These are phyloP conservation scores for Allacma fusca DNA, from an alignment of 2,888 invertebrate species.

Conservation along the genomic window DNA sequence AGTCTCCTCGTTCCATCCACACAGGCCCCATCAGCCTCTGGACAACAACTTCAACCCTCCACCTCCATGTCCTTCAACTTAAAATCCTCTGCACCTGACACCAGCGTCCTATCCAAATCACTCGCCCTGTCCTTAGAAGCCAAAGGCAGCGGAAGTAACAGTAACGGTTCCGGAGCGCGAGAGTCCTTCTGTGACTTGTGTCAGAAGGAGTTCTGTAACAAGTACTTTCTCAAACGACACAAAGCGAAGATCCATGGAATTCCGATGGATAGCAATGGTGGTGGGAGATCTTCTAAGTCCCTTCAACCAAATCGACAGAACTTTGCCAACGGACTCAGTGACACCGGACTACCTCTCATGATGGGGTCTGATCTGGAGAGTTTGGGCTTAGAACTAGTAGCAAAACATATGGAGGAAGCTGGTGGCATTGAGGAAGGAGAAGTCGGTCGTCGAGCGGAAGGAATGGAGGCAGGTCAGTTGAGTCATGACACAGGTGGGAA, in stretches of 20 bases:
- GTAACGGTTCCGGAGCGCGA: conserved; percentile 66
- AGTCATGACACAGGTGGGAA: no score
- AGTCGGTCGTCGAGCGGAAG: conserved; percentile 42
- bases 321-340: conserved; percentile 21
- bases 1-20: no score
- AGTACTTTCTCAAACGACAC: conserved; percentile 76
- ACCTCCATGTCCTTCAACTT: no score
- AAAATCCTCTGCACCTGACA: not conserved
- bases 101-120: conserved; percentile 33
- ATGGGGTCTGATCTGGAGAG: conserved; percentile 49
- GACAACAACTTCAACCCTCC: no score
- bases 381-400: conserved; percentile 48
- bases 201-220: conserved; percentile 76
- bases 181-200: conserved; percentile 74
- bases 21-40: no score
- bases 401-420: conserved; percentile 52
- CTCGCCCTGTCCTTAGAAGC: no score
- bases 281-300: conserved; percentile 8
- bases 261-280: conserved; percentile 47
- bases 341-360: not conserved
- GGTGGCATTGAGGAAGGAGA: conserved; percentile 38
- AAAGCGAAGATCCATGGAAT: conserved; percentile 74
- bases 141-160: conserved; percentile 69
- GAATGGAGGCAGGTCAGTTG: conserved; percentile 30
- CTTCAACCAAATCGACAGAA: no score